Conservation (phyloP, 2,113 vertebrate species). For the Panthera leo region DNA sequence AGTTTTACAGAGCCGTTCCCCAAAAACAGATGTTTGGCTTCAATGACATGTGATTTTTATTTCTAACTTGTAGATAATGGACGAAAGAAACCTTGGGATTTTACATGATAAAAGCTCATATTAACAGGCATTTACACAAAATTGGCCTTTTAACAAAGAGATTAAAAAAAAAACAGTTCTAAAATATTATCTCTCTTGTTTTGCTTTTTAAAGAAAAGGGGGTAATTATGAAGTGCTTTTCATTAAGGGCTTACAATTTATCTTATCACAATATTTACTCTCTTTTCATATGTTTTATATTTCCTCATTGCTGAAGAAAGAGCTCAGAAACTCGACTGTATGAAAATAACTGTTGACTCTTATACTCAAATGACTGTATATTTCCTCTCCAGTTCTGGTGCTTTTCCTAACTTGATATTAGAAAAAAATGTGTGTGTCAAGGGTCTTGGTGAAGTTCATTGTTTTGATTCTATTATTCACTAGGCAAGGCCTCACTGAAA, state of each 20-base stretch:
- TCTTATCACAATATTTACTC: slow-evolving; percentile 71
- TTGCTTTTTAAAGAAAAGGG: slow-evolving; percentile 10
- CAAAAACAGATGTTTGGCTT: slow-evolving; percentile 75
- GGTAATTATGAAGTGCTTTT: slow-evolving; percentile 60
- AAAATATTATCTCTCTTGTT: slow-evolving; percentile 53
- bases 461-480: not conserved
- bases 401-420: not conserved
- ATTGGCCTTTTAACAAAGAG: slow-evolving; percentile 60
- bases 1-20: not conserved
- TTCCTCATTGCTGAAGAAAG: slow-evolving; percentile 20
- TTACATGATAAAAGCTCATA: slow-evolving; percentile 71
- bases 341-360: slow-evolving; percentile 55
- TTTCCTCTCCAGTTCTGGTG: not conserved
- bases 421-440: not conserved
- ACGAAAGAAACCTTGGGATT: slow-evolving; percentile 51
- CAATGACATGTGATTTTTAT: slow-evolving; percentile 63
- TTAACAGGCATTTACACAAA: slow-evolving; percentile 67
- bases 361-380: not conserved
- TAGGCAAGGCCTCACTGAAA: not conserved
- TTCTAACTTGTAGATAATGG: slow-evolving; percentile 66
- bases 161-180: not conserved
- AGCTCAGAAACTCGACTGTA: not conserved
- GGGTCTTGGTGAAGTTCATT: not conserved
- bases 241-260: slow-evolving; percentile 63
- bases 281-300: slow-evolving; percentile 41